A percentile compares a stretch with the other conserved stretches of the same genome.
phyloP scores from a whole-genome alignment of 2,888 invertebrate species.

The Tinea pellionella region DNA sequence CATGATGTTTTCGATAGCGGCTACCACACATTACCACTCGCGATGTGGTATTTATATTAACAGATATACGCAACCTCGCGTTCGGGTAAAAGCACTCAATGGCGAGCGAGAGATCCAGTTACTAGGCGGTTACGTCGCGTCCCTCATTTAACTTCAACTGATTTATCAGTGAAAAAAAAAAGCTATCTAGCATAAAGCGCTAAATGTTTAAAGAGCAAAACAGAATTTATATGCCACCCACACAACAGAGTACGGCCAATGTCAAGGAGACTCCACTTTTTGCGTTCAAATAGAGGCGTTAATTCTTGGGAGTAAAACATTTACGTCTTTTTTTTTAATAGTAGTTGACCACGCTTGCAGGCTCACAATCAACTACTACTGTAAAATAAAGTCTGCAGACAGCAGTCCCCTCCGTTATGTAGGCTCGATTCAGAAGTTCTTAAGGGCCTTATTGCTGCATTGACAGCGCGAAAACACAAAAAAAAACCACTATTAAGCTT shows the following conservation, averaged over 20 bases:
- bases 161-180: background rate
- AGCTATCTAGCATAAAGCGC: too few relatives aligned
- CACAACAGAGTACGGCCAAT: background rate
- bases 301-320: background rate
- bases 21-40: too few relatives aligned
- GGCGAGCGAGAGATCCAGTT: background rate
- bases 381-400: too few relatives aligned
- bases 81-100: background rate
- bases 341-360: too few relatives aligned
- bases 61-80: background rate
- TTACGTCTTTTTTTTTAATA: too few relatives aligned
- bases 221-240: conserved; percentile 3
- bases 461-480: too few relatives aligned
- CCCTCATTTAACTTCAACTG: background rate
- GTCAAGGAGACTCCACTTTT: conserved; percentile 1
- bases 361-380: too few relatives aligned
- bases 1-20: background rate
- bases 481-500: too few relatives aligned
- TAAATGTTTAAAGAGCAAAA: conserved; percentile 3
- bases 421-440: too few relatives aligned
- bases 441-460: too few relatives aligned
- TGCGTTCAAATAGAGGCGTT: background rate
- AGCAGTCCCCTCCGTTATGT: too few relatives aligned
- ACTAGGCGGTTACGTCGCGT: background rate
- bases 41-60: too few relatives aligned